Conservation (phyloP, 1,140 invertebrate genomes). For the Zaprionus ghesquierei region DNA sequence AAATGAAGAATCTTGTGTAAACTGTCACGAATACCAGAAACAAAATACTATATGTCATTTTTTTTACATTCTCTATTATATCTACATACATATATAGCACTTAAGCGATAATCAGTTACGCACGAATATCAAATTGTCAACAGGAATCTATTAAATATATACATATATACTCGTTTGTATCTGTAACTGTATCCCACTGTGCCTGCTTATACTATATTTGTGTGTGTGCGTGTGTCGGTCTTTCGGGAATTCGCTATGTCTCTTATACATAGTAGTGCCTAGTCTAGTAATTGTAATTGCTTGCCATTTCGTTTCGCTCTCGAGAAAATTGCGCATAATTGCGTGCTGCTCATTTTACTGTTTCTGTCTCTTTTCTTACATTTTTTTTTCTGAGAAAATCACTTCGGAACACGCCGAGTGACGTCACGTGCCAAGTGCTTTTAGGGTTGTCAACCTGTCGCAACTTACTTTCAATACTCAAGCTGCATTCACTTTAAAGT, state of each 20-base stretch:
- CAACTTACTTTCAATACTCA: constrained; percentile 13
- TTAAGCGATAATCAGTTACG: constrained; percentile 53
- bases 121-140: constrained; percentile 58
- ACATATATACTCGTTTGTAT: constrained; percentile 24
- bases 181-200: constrained; percentile 11
- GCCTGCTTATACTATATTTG: not conserved
- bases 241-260: constrained; percentile 34
- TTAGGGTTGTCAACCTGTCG: constrained; percentile 7
- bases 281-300: constrained; percentile 14
- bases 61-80: constrained; percentile 13
- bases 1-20: constrained; percentile 58
- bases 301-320: not conserved
- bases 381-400: constrained; percentile 53
- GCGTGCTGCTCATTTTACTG: constrained; percentile 22
- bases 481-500: not conserved
- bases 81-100: constrained; percentile 51
- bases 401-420: constrained; percentile 35
- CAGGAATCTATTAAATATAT: constrained; percentile 63
- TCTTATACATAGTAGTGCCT: constrained; percentile 48
- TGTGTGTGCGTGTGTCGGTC: not conserved
- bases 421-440: constrained; percentile 55
- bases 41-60: constrained; percentile 15
- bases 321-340: constrained; percentile 59
- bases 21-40: constrained; percentile 18
- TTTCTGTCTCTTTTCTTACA: constrained; percentile 2